Evolutionary conservation across 2,888 invertebrate genomes (phyloP), one percentile per base, ranked within the genome.

Genomic region (Pardosa pseudoannulata): DNA sequence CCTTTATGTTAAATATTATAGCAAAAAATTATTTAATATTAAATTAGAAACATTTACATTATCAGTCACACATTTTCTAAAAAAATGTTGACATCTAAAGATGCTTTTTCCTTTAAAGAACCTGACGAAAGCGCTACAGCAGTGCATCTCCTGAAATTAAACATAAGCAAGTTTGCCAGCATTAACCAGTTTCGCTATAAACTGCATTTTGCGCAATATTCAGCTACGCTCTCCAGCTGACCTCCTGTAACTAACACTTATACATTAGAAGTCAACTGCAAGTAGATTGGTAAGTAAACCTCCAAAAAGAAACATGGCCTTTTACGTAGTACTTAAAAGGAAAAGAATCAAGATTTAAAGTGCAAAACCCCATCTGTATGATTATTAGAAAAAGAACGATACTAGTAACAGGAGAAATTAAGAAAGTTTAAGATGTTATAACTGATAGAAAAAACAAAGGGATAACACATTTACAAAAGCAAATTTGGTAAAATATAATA

Each of bases 131-230:
- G 83, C 78, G 83, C 83, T 36, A 72, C 36, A 78, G 78, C 78
- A 73, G 67, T 85, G 83, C 83, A 76, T 73, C 67, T 85, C 78
- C 83, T 85, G 78, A 85, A 80, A 78, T 85, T 78, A 75, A 70
- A 65, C 41, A 68, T 72, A 85, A 73, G 76, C 78, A 78, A 71
- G 56, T 23, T 36, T 62, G 39, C 56, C 73, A 83, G 73, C 50
- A 73, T 85, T 78, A 85, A 85, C 46, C 9, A 39, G 72, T 46
- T 72, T 29, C 64, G 70, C 73, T 68, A 76, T 68, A 41, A 50
- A 73, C 73, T 85, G 50, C 83, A 67, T 31, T 50, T 74, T 46
- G 64, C 71, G 39, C 79, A 67, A 27, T 65, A 32, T 72, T 74
- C 80, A 64, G 31, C 80, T 75, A 81, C 28, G 46, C 19, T 75